Percentiles rank a stretch among this genome's conserved stretches.
Evolutionary conservation across 2,797 vertebrate species (phyloP).

Genomic region (Erethizon dorsatum): DNA sequence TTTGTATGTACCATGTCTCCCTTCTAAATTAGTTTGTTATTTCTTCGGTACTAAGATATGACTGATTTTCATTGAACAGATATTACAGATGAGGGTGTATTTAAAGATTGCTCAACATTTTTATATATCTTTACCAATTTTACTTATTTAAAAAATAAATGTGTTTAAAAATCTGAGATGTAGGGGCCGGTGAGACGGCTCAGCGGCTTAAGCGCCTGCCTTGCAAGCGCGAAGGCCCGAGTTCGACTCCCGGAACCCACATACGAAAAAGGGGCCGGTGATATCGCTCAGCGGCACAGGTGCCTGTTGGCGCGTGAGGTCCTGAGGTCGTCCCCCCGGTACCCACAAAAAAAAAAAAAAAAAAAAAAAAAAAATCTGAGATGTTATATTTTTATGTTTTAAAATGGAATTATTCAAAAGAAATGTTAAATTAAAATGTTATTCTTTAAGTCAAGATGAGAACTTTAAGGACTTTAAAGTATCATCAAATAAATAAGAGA

Average conservation of each 20-base stretch:
- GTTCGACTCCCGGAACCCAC: too few species aligned
- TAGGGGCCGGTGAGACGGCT: too few species aligned
- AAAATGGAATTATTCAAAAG: neutral
- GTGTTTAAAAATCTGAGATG: neutral
- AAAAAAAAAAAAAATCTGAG: neutral
- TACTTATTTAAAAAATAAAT: neutral
- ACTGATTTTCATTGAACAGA: neutral
- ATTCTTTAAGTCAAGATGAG: neutral
- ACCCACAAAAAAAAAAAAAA: too few species aligned
- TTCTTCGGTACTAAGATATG: neutral
- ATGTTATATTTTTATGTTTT: neutral
- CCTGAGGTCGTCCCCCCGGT: too few species aligned
- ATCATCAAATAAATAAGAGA: neutral
- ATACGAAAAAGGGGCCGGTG: too few species aligned
- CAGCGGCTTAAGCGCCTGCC: too few species aligned
- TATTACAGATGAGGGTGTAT: neutral
- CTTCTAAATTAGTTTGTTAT: neutral
- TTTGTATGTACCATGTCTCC: neutral
- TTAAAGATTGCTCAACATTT: neutral
- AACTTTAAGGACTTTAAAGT: neutral
- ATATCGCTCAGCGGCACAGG: too few species aligned
- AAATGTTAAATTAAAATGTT: neutral
- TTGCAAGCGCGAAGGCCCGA: too few species aligned
- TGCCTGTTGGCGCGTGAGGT: too few species aligned
- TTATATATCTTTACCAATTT: neutral